Evolutionary conservation across 2,113 vertebrate genomes (phyloP).

Genomic region (Cacatua alba): DNA sequence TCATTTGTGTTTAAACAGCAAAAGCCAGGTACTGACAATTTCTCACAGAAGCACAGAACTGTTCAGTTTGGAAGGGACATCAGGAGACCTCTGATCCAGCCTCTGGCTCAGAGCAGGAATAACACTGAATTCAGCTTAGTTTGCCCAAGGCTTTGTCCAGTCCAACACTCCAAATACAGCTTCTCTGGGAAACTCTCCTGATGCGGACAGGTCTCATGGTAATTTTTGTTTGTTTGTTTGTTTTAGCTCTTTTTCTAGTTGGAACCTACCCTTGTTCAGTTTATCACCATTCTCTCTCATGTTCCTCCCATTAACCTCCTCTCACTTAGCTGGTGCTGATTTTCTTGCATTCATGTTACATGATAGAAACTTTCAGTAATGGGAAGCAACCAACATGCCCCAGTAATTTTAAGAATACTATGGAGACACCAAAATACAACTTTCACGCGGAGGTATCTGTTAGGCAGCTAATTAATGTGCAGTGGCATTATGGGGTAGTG

Average conservation of each 20-base stretch:
- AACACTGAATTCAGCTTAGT: background rate
- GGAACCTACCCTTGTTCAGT: background rate
- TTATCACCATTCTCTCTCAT: background rate
- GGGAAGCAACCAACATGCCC: background rate
- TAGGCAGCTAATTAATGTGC: background rate
- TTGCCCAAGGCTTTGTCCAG: background rate
- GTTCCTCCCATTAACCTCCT: background rate
- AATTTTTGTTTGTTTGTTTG: background rate
- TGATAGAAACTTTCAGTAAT: background rate
- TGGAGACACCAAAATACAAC: background rate
- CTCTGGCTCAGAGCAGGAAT: background rate
- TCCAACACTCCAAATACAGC: background rate
- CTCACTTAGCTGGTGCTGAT: background rate
- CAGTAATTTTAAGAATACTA: background rate
- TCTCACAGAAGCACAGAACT: background rate
- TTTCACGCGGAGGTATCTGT: background rate
- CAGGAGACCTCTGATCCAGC: background rate
- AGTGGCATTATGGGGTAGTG: background rate
- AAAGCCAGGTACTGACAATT: background rate
- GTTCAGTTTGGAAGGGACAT: background rate
- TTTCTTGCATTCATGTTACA: background rate
- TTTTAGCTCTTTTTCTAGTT: background rate
- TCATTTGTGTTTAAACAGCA: background rate
- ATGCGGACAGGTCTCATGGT: background rate
- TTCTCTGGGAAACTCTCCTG: background rate